Evolutionary conservation across 2,888 invertebrate genomes (phyloP).

Genomic region (Gymnocheta viridis): DNA sequence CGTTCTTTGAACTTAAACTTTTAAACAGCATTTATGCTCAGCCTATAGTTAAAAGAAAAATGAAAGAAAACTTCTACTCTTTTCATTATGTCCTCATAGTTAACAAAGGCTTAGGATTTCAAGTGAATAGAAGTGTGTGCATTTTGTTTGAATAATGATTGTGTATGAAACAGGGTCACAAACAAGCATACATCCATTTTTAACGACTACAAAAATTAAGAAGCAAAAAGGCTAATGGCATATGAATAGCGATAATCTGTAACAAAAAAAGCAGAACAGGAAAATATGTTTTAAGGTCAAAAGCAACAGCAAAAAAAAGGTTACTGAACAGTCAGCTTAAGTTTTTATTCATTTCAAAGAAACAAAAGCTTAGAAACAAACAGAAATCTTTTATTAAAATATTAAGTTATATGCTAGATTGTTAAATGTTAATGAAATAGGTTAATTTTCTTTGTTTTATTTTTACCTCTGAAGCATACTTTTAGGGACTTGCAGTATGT

Average conservation of each 20-base stretch:
- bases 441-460: background rate
- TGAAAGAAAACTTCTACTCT: conserved; percentile 26
- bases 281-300: background rate
- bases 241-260: conserved; percentile 47
- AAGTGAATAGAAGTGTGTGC: conserved; percentile 17
- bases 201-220: background rate
- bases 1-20: too few species aligned
- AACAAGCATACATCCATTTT: background rate
- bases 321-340: conserved; percentile 6
- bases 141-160: conserved; percentile 17
- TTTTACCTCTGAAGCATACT: background rate
- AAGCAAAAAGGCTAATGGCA: conserved; percentile 64
- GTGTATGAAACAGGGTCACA: background rate
- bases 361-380: conserved; percentile 7
- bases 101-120: conserved; percentile 15
- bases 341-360: conserved; percentile 4
- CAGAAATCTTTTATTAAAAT: background rate
- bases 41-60: conserved; percentile 3
- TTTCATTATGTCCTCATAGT: conserved; percentile 19
- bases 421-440: conserved; percentile 5
- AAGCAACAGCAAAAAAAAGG: conserved; percentile 5
- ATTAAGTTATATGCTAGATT: conserved; percentile 15
- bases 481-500: background rate
- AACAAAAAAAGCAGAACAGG: conserved; percentile 3
- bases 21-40: background rate